Percentiles rank a stretch among this genome's conserved stretches.
These are phyloP conservation scores for Semicossyphus pulcher DNA, from an alignment of 2,113 vertebrate species.

Conservation along the genomic window DNA sequence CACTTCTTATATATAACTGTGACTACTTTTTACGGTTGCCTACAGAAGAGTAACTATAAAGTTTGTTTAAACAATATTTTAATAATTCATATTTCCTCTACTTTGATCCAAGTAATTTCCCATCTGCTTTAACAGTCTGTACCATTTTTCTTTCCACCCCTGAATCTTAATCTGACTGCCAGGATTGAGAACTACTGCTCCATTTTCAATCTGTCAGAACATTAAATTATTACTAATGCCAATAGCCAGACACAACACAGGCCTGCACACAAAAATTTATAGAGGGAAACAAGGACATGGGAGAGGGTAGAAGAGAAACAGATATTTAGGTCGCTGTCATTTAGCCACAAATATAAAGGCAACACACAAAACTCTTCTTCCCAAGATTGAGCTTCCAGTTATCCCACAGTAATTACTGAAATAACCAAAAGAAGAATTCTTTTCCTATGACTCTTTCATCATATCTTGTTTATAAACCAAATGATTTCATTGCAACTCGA, in stretches of 20 bases:
- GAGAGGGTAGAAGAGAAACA: neutral
- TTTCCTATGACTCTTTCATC: constrained; percentile 10
- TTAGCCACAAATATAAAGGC: constrained; percentile 21
- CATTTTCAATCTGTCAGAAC: constrained; percentile 22
- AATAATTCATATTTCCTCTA: neutral
- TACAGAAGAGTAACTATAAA: neutral
- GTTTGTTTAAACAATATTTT: neutral
- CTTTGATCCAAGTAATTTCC: neutral
- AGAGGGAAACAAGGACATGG: constrained; percentile 5
- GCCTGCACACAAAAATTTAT: constrained; percentile 1
- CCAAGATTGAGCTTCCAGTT: neutral
- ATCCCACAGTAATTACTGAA: constrained; percentile 3
- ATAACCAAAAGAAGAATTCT: constrained; percentile 25
- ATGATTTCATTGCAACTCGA: constrained; percentile 26
- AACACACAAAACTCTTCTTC: neutral
- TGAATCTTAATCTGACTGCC: constrained; percentile 10
- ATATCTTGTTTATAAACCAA: constrained; percentile 45
- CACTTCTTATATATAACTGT: neutral
- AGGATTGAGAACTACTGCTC: constrained; percentile 8
- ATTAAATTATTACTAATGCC: constrained; percentile 13
- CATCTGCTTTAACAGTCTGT: neutral
- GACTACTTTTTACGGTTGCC: neutral
- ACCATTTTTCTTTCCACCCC: neutral
- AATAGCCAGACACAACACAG: constrained; percentile 22
- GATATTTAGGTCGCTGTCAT: constrained; percentile 6